Base-by-base conservation (phyloP, 2,888 invertebrate genomes). In the Muschampia plurimacula region DNA sequence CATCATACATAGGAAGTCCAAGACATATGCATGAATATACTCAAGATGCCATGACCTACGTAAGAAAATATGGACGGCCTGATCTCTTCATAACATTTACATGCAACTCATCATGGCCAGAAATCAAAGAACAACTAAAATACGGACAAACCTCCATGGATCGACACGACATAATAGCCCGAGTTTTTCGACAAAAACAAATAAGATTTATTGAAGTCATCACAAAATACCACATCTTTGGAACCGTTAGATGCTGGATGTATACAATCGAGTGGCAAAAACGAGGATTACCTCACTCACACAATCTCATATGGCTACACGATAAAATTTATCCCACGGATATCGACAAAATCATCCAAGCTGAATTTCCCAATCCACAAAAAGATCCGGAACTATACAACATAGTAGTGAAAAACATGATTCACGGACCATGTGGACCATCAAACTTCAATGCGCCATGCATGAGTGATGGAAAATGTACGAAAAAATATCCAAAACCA, bases 201-300 rank as follows among this genome's bases (percentile, higher is more conserved):
- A 28, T 59, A 28, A 9, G 22, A 59, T 59, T 59, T 28, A 67
- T 67, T 52, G 66, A 67, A 15, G 66, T 22, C 55, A 67, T 67
- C 66, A 49, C 44, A 15, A 66, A 68, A 68, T 55, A 64, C 15
- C 12, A 67, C 66, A 49, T 73, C 7, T 72, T 67, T 66, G 66
- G 66, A 44, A n/a, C 52, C 13, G 66, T 66, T 66, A 66, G 7
- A 1, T 68, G 44, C 44, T 68, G 67, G 67, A 68, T 68, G 68
- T 68, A 36, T 68, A 36, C 68, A 59, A 68, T 68, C 13, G 59
- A 62, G 57, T 59, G 59, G 62, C 22, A 44, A 55, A 68, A 64
- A 67, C 65, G 59, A 49, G 72, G 49, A 57, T 15, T 68, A 55
- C 68, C 68, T 2, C 68, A 41, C 39, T 36, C 55, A 55, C 60